Percentiles rank a stretch among this genome's conserved stretches.
These are phyloP conservation scores for Thymelicus acteon DNA, from an alignment of 2,888 invertebrate genomes.

Conservation along the genomic window DNA sequence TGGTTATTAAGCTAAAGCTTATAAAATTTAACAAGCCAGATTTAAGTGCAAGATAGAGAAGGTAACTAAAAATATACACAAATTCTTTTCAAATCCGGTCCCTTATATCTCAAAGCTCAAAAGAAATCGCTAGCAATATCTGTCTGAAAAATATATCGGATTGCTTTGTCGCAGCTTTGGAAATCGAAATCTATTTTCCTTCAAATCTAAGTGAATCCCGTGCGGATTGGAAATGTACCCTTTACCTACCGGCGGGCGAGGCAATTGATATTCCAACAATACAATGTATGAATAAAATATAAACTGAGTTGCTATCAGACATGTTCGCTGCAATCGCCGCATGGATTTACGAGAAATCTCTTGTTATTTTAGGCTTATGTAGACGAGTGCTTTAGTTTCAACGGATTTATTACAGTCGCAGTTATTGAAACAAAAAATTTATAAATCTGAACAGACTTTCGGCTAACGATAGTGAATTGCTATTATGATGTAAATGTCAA, in stretches of 20 bases:
- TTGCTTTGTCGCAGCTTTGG: slow-evolving; percentile 85
- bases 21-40: neutral
- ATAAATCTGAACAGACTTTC: too few species aligned
- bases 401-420: slow-evolving; percentile 12
- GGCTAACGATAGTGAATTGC: too few species aligned
- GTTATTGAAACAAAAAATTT: too few species aligned
- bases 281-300: slow-evolving; percentile 86
- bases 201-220: slow-evolving; percentile 86
- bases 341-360: slow-evolving; percentile 69
- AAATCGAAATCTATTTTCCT: slow-evolving; percentile 86
- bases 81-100: slow-evolving; percentile 75
- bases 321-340: slow-evolving; percentile 72
- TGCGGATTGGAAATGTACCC: slow-evolving; percentile 85
- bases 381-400: slow-evolving; percentile 38
- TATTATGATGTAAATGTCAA: too few species aligned
- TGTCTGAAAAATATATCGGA: slow-evolving; percentile 86
- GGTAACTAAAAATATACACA: slow-evolving; percentile 63
- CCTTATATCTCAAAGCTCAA: slow-evolving; percentile 85
- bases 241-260: slow-evolving; percentile 84
- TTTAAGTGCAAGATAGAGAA: neutral
- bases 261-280: slow-evolving; percentile 85
- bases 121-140: slow-evolving; percentile 85
- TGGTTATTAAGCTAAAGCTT: too few species aligned
- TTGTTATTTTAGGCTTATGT: slow-evolving; percentile 56
- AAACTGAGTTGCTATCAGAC: slow-evolving; percentile 81